Evolutionary conservation across 1,140 invertebrate genomes (phyloP).

Genomic region (Microplitis mediator): DNA sequence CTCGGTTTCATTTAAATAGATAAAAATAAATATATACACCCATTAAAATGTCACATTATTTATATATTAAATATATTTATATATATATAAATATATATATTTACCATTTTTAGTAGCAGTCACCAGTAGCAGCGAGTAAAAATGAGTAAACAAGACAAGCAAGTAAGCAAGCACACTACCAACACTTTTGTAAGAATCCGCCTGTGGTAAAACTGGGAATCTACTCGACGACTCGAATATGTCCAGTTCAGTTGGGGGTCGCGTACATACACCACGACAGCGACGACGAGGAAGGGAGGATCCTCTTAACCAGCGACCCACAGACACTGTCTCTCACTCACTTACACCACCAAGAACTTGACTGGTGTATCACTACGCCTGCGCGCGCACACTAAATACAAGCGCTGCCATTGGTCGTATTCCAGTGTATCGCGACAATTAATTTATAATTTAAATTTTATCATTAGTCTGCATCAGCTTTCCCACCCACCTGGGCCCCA

Average conservation of each 20-base stretch:
- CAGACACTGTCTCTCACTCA: slow-evolving; percentile 20
- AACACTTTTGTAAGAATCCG: slow-evolving; percentile 47
- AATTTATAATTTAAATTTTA: too few species aligned
- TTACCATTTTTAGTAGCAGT: slow-evolving; percentile 49
- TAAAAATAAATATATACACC: too few species aligned
- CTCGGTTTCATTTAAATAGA: not conserved
- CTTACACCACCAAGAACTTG: slow-evolving; percentile 24
- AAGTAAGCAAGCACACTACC: slow-evolving; percentile 38
- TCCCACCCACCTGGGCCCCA: not conserved
- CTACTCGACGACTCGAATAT: slow-evolving; percentile 15
- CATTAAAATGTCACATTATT: not conserved
- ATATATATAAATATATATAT: slow-evolving; percentile 27
- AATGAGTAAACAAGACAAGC: slow-evolving; percentile 44
- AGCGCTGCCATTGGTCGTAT: slow-evolving; percentile 2
- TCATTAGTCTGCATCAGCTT: not conserved
- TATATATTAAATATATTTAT: not conserved
- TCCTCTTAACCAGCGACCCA: slow-evolving; percentile 38
- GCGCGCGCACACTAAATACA: slow-evolving; percentile 40
- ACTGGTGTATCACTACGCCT: slow-evolving; percentile 47
- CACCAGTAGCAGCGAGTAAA: slow-evolving; percentile 32
- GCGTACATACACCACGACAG: slow-evolving; percentile 44
- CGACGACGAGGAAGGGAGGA: slow-evolving; percentile 51
- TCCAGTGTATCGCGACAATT: not conserved
- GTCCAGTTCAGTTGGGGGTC: slow-evolving; percentile 46
- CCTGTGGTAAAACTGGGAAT: slow-evolving; percentile 47